Base-by-base conservation (phyloP, 2,888 invertebrate genomes). In the Chydorus sphaericus region DNA sequence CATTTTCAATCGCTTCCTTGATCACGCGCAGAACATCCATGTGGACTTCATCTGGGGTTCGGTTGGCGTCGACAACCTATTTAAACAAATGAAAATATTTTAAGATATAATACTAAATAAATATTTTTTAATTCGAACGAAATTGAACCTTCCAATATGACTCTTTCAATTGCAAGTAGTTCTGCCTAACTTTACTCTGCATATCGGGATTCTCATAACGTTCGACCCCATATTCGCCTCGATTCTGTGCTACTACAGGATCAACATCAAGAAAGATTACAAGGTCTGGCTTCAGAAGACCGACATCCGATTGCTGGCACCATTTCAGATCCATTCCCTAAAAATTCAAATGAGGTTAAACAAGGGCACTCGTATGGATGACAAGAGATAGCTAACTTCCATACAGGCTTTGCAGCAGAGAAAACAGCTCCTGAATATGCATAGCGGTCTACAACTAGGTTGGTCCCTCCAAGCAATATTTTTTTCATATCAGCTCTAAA, bases 361-460 rank as follows among this genome's bases (percentile, higher is more conserved):
- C 48, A 10, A 31, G 20, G 20, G 14, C 6, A 26, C 26, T n/a
- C 36, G 3, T 2, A 2, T 18, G 48, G n/a, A 52, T n/a, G 49
- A 48, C 36, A 49, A 29, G 14, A n/a, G n/a, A n/a, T n/a, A n/a
- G n/a, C n/a, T n/a, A n/a, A n/a, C n/a, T n/a, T n/a, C n/a, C 14
- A 23, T 61, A 65, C 65, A 59, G 28, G 30, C 44, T 88, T 89
- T 14, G 84, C 82, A 56, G 81, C 78, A 44, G 85, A 81, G 67
- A 82, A 96, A 3, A 90, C 91, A 20, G 89, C 84, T 23, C 94
- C 94, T 11, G 93, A 93, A 70, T 80, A 91, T n/a, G 87, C 85
- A 71, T 93, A 98, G 66, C 98, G 78, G 68, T 99, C 98, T 1
- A 93, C 79, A 59, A 98, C 75, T 5, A 99, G 66, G 1, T 85